These are phyloP conservation scores for Falco columbarius DNA, from an alignment of 2,797 vertebrate species.

Conservation along the genomic window DNA sequence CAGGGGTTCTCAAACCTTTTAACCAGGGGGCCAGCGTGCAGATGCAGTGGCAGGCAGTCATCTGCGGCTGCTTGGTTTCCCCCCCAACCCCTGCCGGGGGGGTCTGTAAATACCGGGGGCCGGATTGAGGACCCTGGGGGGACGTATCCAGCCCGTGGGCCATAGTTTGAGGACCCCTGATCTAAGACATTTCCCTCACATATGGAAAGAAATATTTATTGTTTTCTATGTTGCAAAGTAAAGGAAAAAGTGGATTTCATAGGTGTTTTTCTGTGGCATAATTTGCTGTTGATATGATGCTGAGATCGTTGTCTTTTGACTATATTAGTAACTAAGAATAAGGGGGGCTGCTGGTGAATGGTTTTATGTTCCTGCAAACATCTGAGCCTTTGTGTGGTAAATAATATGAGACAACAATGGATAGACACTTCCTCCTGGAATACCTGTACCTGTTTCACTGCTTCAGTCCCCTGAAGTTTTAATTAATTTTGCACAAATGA, in stretches of 20 bases:
- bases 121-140: no score
- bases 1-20: no score
- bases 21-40: no score
- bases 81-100: no score
- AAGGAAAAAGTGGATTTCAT: neutral
- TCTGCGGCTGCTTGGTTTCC: no score
- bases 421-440: neutral
- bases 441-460: neutral
- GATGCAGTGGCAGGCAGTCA: no score
- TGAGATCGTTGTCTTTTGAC: neutral
- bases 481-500: constrained; percentile 4
- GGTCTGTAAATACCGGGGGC: no score
- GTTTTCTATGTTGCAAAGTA: neutral
- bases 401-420: neutral
- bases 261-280: neutral
- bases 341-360: neutral
- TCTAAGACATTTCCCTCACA: neutral
- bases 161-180: no score
- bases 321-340: neutral
- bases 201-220: neutral
- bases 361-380: neutral
- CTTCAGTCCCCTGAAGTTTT: neutral
- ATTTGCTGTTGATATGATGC: neutral
- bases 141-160: no score
- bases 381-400: neutral